Evolutionary conservation across 1,140 invertebrate genomes (phyloP).

Genomic region (Macrosteles quadrilineatus): DNA sequence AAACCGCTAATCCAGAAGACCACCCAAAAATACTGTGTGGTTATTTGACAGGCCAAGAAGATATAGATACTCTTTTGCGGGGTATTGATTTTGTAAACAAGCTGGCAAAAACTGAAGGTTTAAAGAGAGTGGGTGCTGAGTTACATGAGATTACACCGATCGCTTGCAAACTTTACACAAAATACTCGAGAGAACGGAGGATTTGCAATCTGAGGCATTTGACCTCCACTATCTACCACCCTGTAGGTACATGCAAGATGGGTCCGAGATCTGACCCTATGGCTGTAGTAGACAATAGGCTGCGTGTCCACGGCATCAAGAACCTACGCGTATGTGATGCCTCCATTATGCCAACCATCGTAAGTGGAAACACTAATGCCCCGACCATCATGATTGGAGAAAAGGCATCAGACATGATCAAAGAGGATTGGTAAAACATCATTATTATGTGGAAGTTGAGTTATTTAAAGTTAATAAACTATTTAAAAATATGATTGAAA

Average conservation of each 20-base stretch:
- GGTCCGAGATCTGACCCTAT: conserved; percentile 51
- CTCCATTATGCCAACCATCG: conserved; percentile 53
- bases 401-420: conserved; percentile 35
- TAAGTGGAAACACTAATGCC: conserved; percentile 54
- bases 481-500: too few relatives aligned
- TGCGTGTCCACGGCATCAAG: conserved; percentile 52
- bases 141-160: conserved; percentile 59
- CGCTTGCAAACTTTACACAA: conserved; percentile 61
- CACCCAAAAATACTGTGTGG: conserved; percentile 79
- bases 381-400: conserved; percentile 47
- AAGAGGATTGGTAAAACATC: conserved; percentile 14
- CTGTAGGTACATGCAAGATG: conserved; percentile 51
- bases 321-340: conserved; percentile 57
- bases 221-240: conserved; percentile 43
- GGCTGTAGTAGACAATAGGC: conserved; percentile 59
- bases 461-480: too few relatives aligned
- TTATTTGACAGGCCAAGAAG: conserved; percentile 68
- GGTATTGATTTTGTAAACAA: conserved; percentile 26
- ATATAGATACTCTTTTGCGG: conserved; percentile 65
- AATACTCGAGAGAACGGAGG: conserved; percentile 68
- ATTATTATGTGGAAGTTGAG: too few relatives aligned
- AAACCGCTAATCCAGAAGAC: conserved; percentile 62
- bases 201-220: conserved; percentile 46
- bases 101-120: conserved; percentile 37
- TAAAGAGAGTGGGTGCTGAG: conserved; percentile 37